phyloP scores from a whole-genome alignment of 2,888 invertebrate species.

The Malthinus seriepunctatus region DNA sequence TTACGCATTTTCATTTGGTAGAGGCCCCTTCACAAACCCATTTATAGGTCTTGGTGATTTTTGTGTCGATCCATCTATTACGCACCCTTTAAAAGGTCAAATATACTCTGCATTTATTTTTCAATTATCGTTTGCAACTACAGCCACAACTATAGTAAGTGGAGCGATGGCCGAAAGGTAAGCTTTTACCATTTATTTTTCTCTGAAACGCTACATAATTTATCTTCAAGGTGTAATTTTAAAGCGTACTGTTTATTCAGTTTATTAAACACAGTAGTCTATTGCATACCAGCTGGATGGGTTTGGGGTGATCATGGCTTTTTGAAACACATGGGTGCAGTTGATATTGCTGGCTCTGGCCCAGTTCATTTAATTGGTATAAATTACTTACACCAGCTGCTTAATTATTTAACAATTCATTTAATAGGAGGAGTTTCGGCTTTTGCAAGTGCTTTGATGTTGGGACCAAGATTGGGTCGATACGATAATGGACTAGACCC shows the following conservation, averaged over 20 bases:
- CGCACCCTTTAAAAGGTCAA: slow-evolving; percentile 79
- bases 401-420: neutral
- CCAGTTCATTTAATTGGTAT: slow-evolving; percentile 86
- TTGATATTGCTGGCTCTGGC: slow-evolving; percentile 91
- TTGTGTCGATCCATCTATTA: slow-evolving; percentile 74
- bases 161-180: slow-evolving; percentile 95
- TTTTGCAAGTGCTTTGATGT: slow-evolving; percentile 85
- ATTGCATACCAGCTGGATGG: slow-evolving; percentile 94
- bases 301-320: slow-evolving; percentile 90
- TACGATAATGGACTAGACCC: slow-evolving; percentile 78
- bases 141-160: slow-evolving; percentile 89
- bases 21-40: slow-evolving; percentile 70
- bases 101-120: slow-evolving; percentile 88
- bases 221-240: slow-evolving; percentile 73
- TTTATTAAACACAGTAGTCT: slow-evolving; percentile 84
- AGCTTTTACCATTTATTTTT: neutral
- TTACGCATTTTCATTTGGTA: slow-evolving; percentile 88
- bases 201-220: neutral
- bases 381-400: too few relatives aligned
- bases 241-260: slow-evolving; percentile 91
- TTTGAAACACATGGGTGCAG: slow-evolving; percentile 78
- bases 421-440: slow-evolving; percentile 69
- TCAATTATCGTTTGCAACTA: slow-evolving; percentile 88
- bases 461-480: slow-evolving; percentile 85
- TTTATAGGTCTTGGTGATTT: slow-evolving; percentile 86